Evolutionary conservation across 2,797 vertebrate species (phyloP).

Genomic region (Botia almorhae): DNA sequence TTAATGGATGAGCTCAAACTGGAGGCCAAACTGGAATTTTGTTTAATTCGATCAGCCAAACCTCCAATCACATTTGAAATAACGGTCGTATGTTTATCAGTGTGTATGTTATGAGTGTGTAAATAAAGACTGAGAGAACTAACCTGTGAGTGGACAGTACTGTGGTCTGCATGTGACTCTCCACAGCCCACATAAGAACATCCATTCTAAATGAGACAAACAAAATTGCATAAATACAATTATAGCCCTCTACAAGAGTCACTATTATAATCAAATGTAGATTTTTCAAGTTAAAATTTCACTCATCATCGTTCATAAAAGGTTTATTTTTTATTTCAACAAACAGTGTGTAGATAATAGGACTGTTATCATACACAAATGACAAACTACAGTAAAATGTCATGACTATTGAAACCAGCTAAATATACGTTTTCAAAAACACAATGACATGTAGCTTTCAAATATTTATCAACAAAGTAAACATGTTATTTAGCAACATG

Average conservation of each 20-base stretch:
- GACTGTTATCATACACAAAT: too few relatives aligned
- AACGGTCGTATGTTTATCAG: neutral
- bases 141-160: constrained; percentile 97
- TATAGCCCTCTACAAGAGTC: neutral
- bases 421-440: too few relatives aligned
- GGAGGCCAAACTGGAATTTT: constrained; percentile 10
- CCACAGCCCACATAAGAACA: constrained; percentile 96
- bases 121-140: constrained; percentile 41
- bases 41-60: neutral
- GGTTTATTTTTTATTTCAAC: neutral
- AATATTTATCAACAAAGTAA: too few relatives aligned
- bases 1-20: constrained; percentile 23
- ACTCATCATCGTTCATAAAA: neutral
- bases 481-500: neutral
- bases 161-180: constrained; percentile 95
- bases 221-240: neutral
- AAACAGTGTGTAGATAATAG: neutral
- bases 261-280: neutral
- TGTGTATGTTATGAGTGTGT: neutral
- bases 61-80: neutral
- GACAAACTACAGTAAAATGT: too few relatives aligned
- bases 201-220: constrained; percentile 79
- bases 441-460: too few relatives aligned
- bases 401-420: too few relatives aligned
- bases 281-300: neutral